Evolutionary conservation across 2,888 invertebrate genomes (phyloP).

Genomic region (Microctonus hyperodae): DNA sequence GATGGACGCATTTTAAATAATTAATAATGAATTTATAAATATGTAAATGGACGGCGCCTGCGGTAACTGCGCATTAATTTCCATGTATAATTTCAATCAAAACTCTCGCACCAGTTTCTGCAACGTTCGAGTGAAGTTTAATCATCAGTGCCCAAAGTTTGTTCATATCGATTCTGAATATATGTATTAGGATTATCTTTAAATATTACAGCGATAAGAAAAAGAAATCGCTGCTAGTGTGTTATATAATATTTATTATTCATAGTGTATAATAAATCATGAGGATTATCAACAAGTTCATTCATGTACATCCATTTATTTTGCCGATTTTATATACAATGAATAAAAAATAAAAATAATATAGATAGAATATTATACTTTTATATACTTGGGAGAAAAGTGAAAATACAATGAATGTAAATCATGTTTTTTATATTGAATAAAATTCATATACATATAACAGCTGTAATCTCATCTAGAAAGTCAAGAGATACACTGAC

Average conservation of each 20-base stretch:
- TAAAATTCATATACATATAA: constrained; percentile 43
- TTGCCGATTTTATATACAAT: too few species aligned
- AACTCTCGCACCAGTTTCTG: neutral
- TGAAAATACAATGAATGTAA: constrained; percentile 29
- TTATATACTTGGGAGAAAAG: neutral
- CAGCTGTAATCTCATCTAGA: constrained; percentile 61
- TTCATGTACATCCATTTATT: too few species aligned
- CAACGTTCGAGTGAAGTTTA: neutral
- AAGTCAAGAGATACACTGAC: constrained; percentile 58
- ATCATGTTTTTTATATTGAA: constrained; percentile 13
- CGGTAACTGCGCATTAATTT: constrained; percentile 50
- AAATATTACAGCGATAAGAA: too few species aligned
- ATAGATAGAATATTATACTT: neutral
- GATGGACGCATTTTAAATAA: constrained; percentile 47
- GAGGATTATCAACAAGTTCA: too few species aligned
- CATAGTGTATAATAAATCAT: too few species aligned
- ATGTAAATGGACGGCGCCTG: constrained; percentile 37
- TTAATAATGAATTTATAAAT: constrained; percentile 50
- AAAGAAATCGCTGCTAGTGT: too few species aligned
- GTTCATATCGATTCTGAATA: neutral
- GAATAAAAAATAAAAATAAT: neutral
- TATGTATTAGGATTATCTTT: too few species aligned
- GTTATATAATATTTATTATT: too few species aligned
- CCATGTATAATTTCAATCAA: constrained; percentile 46
- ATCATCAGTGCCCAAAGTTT: neutral